Conservation (phyloP, 2,797 vertebrate species). For the Cryptoblepharus egeriae region DNA sequence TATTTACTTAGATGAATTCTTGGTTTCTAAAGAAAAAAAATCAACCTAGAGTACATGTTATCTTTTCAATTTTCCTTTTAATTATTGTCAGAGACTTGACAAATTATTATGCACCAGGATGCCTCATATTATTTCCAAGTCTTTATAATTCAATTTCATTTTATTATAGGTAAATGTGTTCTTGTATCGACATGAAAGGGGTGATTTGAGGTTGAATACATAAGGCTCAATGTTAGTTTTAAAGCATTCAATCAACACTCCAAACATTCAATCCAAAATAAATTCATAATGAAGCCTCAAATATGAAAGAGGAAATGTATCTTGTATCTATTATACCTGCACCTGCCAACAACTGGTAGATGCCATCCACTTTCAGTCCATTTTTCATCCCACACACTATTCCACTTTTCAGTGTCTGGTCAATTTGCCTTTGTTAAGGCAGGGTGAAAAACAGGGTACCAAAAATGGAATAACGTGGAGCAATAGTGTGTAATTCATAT, state of each 20-base stretch:
- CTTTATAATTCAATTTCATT: slow-evolving; percentile 1
- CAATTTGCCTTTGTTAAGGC: background rate
- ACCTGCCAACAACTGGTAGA: background rate
- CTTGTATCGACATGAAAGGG: background rate
- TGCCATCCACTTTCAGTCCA: background rate
- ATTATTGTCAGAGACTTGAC: background rate
- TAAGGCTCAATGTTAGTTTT: background rate
- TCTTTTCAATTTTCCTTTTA: background rate
- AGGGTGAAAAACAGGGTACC: background rate
- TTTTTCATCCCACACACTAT: background rate
- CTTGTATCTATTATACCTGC: background rate
- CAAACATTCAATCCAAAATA: background rate
- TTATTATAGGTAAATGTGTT: background rate
- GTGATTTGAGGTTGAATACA: background rate
- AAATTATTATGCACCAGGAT: background rate
- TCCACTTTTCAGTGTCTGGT: background rate
- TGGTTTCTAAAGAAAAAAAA: background rate
- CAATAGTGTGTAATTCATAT: background rate
- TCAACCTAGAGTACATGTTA: background rate
- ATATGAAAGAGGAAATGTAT: background rate
- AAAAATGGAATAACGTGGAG: background rate
- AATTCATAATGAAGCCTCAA: background rate
- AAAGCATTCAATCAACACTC: background rate
- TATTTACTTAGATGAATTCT: background rate
- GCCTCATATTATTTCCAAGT: background rate